Evolutionary conservation across 2,888 invertebrate species (phyloP).

Genomic region (Chymomyza fuscimana): DNA sequence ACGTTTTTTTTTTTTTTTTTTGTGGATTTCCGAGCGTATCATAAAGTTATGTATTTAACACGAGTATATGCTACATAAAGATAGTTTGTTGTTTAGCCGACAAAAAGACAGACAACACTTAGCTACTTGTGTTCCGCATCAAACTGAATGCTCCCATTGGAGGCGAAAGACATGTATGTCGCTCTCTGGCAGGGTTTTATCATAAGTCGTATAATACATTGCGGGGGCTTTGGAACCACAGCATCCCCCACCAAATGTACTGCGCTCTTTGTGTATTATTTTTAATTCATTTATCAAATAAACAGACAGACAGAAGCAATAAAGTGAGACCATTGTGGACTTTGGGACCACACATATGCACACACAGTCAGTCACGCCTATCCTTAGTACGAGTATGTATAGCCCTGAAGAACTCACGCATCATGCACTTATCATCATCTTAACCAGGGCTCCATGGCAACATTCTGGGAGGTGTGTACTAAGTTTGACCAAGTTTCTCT

Average conservation of each 20-base stretch:
- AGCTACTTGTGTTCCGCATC: slow-evolving; percentile 52
- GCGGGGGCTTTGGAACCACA: not conserved
- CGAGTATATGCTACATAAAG: not conserved
- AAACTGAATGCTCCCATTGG: slow-evolving; percentile 39
- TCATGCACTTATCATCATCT: not conserved
- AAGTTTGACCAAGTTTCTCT: not conserved
- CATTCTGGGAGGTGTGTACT: not conserved
- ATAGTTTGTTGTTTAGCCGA: not conserved
- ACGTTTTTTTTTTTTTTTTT: not conserved
- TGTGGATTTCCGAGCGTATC: no score
- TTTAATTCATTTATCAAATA: slow-evolving; percentile 43
- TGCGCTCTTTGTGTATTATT: slow-evolving; percentile 3
- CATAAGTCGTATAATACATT: slow-evolving; percentile 4
- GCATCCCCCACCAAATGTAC: not conserved
- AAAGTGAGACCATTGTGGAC: slow-evolving; percentile 43
- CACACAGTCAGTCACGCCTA: slow-evolving; percentile 21
- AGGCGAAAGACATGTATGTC: slow-evolving; percentile 15
- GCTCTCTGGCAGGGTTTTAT: slow-evolving; percentile 23
- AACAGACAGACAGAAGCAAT: slow-evolving; percentile 35
- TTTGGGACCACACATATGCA: slow-evolving; percentile 53
- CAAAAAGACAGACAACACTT: slow-evolving; percentile 37
- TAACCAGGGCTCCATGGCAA: no score
- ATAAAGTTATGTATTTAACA: no score
- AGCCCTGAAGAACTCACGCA: not conserved
- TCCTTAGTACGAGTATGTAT: no score